Conservation (phyloP, 2,888 invertebrate species). For the Gasteruption jaculator region DNA sequence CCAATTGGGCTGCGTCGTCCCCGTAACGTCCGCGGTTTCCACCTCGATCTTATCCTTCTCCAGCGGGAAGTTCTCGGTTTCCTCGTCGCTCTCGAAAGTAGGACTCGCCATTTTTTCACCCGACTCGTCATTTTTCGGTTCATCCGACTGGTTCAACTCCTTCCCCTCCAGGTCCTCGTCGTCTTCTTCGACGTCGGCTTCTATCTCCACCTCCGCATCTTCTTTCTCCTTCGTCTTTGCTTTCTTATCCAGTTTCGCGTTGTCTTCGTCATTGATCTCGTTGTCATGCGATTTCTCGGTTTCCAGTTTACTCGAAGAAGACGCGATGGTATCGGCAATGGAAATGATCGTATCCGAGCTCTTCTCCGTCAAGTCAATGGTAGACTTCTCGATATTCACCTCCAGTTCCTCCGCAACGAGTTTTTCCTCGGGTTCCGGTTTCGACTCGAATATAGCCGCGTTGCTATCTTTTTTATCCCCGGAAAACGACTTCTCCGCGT, state of each 20-base stretch:
- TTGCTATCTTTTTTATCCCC: slow-evolving; percentile 49
- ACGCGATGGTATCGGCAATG: slow-evolving; percentile 18
- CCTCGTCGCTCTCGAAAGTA: slow-evolving; percentile 23
- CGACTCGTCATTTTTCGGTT: slow-evolving; percentile 20
- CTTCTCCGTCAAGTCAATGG: slow-evolving; percentile 25
- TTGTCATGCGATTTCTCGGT: slow-evolving; percentile 21
- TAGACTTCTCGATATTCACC: slow-evolving; percentile 28
- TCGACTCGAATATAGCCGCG: slow-evolving; percentile 50
- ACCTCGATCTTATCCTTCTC: slow-evolving; percentile 34
- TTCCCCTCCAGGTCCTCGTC: slow-evolving; percentile 27
- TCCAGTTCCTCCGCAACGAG: slow-evolving; percentile 45
- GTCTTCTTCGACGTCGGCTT: slow-evolving; percentile 25
- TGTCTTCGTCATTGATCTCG: slow-evolving; percentile 12
- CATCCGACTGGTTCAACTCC: slow-evolving; percentile 20
- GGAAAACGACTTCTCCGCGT: slow-evolving; percentile 52
- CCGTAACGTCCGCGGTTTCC: no score
- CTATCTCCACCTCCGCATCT: slow-evolving; percentile 25
- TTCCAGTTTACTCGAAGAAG: slow-evolving; percentile 25
- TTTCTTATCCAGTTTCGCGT: slow-evolving; percentile 16
- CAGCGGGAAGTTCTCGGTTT: slow-evolving; percentile 34
- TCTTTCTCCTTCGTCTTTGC: no score
- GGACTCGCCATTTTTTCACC: slow-evolving; percentile 19
- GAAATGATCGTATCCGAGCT: slow-evolving; percentile 24
- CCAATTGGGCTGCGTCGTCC: slow-evolving; percentile 32
- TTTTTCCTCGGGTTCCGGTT: slow-evolving; percentile 36